Evolutionary conservation across 2,888 invertebrate species (phyloP), one percentile per base, ranked within the genome.

Genomic region (Sceliomorpha sp.): DNA sequence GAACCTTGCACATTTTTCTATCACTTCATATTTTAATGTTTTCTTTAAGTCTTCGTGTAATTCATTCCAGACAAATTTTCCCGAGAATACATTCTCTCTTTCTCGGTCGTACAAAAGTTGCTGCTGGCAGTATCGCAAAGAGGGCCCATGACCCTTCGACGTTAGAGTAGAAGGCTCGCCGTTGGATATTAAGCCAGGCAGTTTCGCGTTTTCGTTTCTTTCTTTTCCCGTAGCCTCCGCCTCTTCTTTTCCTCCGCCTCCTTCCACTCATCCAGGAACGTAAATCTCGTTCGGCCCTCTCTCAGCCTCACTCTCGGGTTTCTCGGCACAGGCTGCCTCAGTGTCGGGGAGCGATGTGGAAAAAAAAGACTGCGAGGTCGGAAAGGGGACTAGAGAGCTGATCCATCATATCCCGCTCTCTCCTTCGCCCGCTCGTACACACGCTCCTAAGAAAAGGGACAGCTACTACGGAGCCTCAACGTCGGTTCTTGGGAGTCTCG

Each of bases 351-450:
- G 17, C 44, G 26, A 56, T 17, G 37, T 6, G 26, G 24, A 29
- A 37, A 53, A 58, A 67, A 55, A 67, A 37, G 40, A 37, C 17
- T 20, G 27, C 45, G 32, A 44, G 45, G 62, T 53, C 50, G 34
- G 48, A 71, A 67, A 67, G 62, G 56, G 60, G 63, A 58, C 63
- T 63, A 63, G 71, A 44, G 50, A 67, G 71, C 71, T 67, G 71
- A 71, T 71, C 67, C 67, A 71, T 71, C 67, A 71, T 71, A 67
- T 71, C 67, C 58, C 44, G 50, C 44, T 34, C 17, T 24, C 9
- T 67, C 44, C 32, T 34, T 67, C 24, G 37, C 24, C 10, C 40
- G 31, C 24, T 10, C 14, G 9, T 20, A 20, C 5, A 13, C 14
- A 0, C n/a, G 12, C 29, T 31, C n/a, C 10, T 9, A 34, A 27